Evolutionary conservation across 2,888 invertebrate species (phyloP).

Genomic region (Aricia artaxerxes): DNA sequence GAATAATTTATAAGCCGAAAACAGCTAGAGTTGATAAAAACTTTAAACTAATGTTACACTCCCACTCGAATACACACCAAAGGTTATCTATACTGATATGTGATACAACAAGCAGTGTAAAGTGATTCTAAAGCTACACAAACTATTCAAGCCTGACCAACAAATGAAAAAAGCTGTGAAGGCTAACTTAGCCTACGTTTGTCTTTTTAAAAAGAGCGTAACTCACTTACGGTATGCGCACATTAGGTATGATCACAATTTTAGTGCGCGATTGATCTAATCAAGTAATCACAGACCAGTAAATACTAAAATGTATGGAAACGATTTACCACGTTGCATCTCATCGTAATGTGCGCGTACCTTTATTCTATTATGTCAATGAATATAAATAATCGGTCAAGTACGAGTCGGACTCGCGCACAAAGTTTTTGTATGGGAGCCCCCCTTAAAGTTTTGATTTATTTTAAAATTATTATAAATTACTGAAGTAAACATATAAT

Average conservation of each 20-base stretch:
- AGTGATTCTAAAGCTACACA: background rate
- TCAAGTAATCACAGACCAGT: too few relatives aligned
- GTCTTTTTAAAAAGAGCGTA: background rate
- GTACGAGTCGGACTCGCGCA: too few relatives aligned
- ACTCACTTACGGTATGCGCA: background rate
- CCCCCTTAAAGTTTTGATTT: too few relatives aligned
- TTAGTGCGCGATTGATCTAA: too few relatives aligned
- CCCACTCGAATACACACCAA: slow-evolving; percentile 13
- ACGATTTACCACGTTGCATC: too few relatives aligned
- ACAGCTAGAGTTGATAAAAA: slow-evolving; percentile 29
- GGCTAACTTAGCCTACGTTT: background rate
- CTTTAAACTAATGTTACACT: slow-evolving; percentile 9
- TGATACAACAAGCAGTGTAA: slow-evolving; percentile 12
- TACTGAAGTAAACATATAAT: too few relatives aligned
- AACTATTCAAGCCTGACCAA: slow-evolving; percentile 4
- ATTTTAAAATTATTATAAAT: too few relatives aligned
- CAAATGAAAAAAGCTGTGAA: slow-evolving; percentile 29
- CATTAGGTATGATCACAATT: background rate
- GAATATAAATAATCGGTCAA: background rate
- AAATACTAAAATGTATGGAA: too few relatives aligned
- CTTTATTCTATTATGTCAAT: too few relatives aligned
- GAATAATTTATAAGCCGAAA: slow-evolving; percentile 18
- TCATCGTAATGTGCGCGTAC: too few relatives aligned
- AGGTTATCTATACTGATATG: slow-evolving; percentile 23
- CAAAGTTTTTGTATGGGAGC: too few relatives aligned